phyloP scores from a whole-genome alignment of 2,113 vertebrate genomes.

The Gymnocephalus cernua region DNA sequence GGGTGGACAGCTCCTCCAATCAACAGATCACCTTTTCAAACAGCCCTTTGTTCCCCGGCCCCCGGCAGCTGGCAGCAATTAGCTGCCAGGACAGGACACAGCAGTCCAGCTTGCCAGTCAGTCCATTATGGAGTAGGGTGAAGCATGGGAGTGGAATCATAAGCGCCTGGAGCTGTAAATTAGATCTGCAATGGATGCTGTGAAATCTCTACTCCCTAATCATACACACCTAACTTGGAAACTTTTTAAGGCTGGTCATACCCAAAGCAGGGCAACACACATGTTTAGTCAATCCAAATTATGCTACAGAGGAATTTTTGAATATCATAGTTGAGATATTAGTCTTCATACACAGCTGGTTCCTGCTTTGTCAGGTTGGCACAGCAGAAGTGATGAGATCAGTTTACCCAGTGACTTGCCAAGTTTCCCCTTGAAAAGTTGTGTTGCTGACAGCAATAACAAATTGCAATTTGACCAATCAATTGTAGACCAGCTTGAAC shows the following conservation, averaged over 20 bases:
- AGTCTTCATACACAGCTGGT: background rate
- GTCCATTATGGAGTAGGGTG: constrained; percentile 66
- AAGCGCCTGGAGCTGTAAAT: constrained; percentile 59
- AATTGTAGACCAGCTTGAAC: constrained; percentile 81
- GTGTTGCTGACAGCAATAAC: constrained; percentile 82
- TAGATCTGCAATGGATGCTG: constrained; percentile 34
- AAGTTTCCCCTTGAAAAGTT: constrained; percentile 83
- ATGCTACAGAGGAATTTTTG: background rate
- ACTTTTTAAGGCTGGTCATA: constrained; percentile 2
- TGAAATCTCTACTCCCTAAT: constrained; percentile 19
- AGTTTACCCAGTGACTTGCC: constrained; percentile 44
- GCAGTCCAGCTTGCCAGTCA: constrained; percentile 72
- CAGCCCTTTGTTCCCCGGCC: constrained; percentile 80
- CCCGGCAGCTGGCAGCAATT: constrained; percentile 84
- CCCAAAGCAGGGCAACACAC: background rate
- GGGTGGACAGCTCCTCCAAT: constrained; percentile 76
- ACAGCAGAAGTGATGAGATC: constrained; percentile 52
- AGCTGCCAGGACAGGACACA: constrained; percentile 80
- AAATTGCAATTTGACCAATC: constrained; percentile 83
- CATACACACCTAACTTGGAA: constrained; percentile 10
- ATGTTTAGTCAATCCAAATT: background rate
- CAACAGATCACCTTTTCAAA: constrained; percentile 85
- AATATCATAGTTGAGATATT: background rate
- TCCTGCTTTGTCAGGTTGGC: constrained; percentile 64
- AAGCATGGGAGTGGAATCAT: constrained; percentile 59